Evolutionary conservation across 2,797 vertebrate genomes (phyloP).

Genomic region (Syndactyla subalaris): DNA sequence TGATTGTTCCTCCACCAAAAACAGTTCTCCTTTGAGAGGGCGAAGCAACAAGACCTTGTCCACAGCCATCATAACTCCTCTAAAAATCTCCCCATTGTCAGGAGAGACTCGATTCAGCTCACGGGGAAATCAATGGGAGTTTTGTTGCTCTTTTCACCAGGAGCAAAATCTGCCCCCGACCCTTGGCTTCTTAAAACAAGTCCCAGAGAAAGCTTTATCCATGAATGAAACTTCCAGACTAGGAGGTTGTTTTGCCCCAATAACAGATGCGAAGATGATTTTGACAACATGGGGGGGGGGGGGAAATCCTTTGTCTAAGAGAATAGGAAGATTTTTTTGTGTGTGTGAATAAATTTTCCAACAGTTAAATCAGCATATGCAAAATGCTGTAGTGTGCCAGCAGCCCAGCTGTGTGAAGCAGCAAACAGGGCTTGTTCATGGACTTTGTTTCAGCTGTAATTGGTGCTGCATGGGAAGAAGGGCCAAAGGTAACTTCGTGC

Average conservation of each 20-base stretch:
- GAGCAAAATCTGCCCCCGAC: neutral
- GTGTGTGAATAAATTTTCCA: neutral
- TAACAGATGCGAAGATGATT: neutral
- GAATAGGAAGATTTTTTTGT: neutral
- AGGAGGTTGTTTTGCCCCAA: neutral
- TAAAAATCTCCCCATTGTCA: neutral
- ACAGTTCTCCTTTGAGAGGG: neutral
- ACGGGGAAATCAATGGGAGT: neutral
- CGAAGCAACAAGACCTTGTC: slow-evolving; percentile 38
- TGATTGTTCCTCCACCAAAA: neutral
- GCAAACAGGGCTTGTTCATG: neutral
- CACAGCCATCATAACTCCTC: neutral
- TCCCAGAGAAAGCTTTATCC: neutral
- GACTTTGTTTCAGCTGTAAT: neutral
- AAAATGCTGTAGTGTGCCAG: neutral
- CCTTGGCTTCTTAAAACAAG: neutral
- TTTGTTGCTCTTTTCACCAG: neutral
- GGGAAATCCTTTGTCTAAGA: neutral
- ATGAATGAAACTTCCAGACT: neutral
- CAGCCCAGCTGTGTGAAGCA: neutral
- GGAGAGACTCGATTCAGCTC: neutral
- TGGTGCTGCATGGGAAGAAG: neutral
- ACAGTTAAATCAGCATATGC: neutral
- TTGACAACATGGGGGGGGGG: neutral
- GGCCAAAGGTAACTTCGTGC: neutral